Percentiles rank a stretch among this genome's conserved stretches.
Evolutionary conservation across 2,888 invertebrate species (phyloP).

Genomic region (Salticus scenicus): DNA sequence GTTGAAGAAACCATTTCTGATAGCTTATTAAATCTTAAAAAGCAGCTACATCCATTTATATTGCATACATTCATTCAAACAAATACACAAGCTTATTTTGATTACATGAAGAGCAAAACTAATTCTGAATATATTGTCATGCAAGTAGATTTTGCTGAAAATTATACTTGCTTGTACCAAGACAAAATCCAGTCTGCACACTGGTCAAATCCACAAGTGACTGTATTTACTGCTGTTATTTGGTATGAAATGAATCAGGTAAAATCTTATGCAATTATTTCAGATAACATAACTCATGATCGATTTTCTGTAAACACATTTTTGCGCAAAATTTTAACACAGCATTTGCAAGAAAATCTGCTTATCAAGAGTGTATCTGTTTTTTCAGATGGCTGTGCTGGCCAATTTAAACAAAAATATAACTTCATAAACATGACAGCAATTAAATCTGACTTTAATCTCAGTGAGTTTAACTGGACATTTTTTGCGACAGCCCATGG

Average conservation of each 20-base stretch:
- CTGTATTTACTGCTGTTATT: constrained; percentile 10
- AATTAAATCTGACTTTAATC: constrained; percentile 1
- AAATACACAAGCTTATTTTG: no score
- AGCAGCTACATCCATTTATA: no score
- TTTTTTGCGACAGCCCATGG: not conserved
- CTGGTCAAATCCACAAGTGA: not conserved
- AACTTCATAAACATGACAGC: not conserved
- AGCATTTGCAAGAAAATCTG: not conserved
- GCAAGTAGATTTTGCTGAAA: constrained; percentile 15
- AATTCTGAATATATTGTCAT: not conserved
- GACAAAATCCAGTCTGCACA: constrained; percentile 15
- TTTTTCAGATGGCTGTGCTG: not conserved
- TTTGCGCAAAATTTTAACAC: not conserved
- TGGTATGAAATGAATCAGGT: not conserved
- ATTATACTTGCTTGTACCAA: constrained; percentile 20
- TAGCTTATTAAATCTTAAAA: no score
- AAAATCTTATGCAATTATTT: not conserved
- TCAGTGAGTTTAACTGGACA: no score
- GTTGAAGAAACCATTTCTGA: not conserved
- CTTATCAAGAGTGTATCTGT: not conserved
- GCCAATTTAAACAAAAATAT: not conserved
- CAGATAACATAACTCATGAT: constrained; percentile 18
- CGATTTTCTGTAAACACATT: constrained; percentile 7
- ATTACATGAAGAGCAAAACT: not conserved
- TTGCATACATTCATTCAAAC: no score